Percentiles rank a stretch among this genome's conserved stretches.
These are phyloP conservation scores for Drosophila stalkeri DNA, from an alignment of 2,888 invertebrate species.

Conservation along the genomic window DNA sequence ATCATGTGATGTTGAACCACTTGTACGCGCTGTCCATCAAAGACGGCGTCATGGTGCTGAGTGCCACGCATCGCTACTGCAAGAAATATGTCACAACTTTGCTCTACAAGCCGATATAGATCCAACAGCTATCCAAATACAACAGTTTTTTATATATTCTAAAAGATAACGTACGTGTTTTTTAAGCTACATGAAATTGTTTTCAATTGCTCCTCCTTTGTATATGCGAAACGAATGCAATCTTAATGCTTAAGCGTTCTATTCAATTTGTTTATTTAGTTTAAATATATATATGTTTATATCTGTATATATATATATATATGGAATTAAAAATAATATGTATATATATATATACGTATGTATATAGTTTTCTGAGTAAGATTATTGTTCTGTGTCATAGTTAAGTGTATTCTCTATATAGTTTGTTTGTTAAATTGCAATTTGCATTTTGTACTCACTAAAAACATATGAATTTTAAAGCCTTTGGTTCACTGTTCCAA, in stretches of 20 bases:
- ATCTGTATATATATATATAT: constrained; percentile 53
- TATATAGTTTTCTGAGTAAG: constrained; percentile 52
- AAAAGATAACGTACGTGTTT: constrained; percentile 39
- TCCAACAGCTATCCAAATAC: constrained; percentile 9
- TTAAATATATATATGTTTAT: constrained; percentile 69
- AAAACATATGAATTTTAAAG: constrained; percentile 38
- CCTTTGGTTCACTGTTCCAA: constrained; percentile 53
- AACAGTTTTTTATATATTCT: constrained; percentile 30
- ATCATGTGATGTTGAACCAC: constrained; percentile 99
- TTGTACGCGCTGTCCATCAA: constrained; percentile 99
- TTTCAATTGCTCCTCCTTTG: constrained; percentile 47
- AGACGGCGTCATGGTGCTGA: constrained; percentile 99
- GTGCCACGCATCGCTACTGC: constrained; percentile 98
- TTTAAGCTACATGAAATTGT: constrained; percentile 41
- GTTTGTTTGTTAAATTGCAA: constrained; percentile 25
- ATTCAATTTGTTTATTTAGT: constrained; percentile 64
- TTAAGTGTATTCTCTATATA: constrained; percentile 12
- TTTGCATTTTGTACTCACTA: constrained; percentile 36
- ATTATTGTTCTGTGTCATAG: constrained; percentile 72
- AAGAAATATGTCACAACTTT: constrained; percentile 99
- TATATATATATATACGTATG: constrained; percentile 10
- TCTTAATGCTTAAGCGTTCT: constrained; percentile 64
- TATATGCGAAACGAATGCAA: constrained; percentile 7
- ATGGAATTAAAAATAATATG: constrained; percentile 57
- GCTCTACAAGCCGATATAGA: constrained; percentile 97